Evolutionary conservation across 1,140 invertebrate genomes (phyloP).

Genomic region (Drosophila pseudoananassae): DNA sequence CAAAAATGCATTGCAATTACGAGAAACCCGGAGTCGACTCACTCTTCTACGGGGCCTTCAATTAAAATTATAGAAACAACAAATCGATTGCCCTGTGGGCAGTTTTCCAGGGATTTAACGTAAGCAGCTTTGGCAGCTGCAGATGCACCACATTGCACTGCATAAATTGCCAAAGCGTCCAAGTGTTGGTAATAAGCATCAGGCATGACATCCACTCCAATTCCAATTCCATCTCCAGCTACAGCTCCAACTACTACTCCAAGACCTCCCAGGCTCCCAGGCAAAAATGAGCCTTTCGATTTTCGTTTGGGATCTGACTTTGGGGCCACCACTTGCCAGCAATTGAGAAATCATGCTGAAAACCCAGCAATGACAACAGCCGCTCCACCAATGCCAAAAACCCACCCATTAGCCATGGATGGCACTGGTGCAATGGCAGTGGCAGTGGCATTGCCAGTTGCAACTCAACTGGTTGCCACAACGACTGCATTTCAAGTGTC

Average conservation of each 20-base stretch:
- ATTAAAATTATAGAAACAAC: constrained; percentile 81
- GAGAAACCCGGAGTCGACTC: constrained; percentile 4
- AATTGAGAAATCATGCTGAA: constrained; percentile 71
- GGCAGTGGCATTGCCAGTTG: constrained; percentile 26
- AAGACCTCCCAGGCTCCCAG: not conserved
- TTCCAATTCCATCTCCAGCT: not conserved
- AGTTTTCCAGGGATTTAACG: constrained; percentile 29
- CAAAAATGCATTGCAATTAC: constrained; percentile 61
- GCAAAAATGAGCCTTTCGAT: not conserved
- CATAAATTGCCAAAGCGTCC: constrained; percentile 67
- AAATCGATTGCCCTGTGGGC: constrained; percentile 56
- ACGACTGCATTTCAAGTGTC: constrained; percentile 30
- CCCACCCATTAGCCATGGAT: constrained; percentile 30
- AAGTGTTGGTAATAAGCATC: constrained; percentile 74
- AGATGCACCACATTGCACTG: constrained; percentile 26
- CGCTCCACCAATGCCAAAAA: constrained; percentile 16
- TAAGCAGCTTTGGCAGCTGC: constrained; percentile 56
- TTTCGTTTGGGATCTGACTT: constrained; percentile 2
- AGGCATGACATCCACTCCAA: constrained; percentile 40
- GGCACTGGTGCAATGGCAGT: constrained; percentile 14
- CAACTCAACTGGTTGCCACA: constrained; percentile 57
- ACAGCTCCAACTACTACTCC: not conserved
- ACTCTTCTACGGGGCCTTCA: constrained; percentile 42
- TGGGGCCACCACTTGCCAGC: constrained; percentile 39
- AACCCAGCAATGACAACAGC: constrained; percentile 34